Evolutionary conservation across 2,888 invertebrate species (phyloP).

Genomic region (Lamellibrachia satsuma): DNA sequence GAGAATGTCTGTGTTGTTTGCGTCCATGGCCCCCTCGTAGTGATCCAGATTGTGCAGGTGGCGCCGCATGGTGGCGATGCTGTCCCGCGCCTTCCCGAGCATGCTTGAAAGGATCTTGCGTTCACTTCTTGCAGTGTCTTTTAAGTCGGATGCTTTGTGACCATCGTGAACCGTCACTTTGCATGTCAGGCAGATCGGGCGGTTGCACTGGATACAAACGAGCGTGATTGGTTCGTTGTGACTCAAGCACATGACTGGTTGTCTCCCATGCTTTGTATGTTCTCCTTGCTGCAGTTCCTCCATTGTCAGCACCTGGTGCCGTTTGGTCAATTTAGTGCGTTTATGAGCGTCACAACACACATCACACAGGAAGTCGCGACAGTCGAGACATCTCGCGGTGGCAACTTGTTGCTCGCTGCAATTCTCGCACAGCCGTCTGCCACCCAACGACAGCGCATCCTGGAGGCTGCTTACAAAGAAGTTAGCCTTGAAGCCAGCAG

Average conservation of each 20-base stretch:
- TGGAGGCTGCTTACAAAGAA: not conserved
- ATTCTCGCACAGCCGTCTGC: not conserved
- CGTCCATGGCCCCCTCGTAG: not conserved
- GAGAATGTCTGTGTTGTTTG: not conserved
- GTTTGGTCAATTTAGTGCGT: conserved; percentile 56
- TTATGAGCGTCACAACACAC: conserved; percentile 53
- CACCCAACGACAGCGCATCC: not conserved
- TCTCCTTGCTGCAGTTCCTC: conserved; percentile 28
- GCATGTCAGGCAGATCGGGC: not conserved
- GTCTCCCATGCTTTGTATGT: not conserved
- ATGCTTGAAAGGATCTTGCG: not conserved
- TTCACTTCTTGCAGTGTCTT: not conserved
- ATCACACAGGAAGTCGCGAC: conserved; percentile 56
- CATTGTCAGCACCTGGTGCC: conserved; percentile 52
- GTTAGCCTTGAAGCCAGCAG: not conserved
- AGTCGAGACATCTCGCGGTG: conserved; percentile 52
- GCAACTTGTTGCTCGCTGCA: conserved; percentile 36
- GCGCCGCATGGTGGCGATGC: not conserved
- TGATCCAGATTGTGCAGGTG: not conserved
- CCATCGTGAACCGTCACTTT: not conserved
- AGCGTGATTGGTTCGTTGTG: conserved; percentile 5
- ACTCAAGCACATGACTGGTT: not conserved
- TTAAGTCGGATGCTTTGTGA: not conserved
- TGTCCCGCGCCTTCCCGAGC: not conserved
- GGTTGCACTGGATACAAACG: not conserved